Conservation (phyloP, 53 echinoderm and acorn worm species). For the Pentamera pediparva region DNA sequence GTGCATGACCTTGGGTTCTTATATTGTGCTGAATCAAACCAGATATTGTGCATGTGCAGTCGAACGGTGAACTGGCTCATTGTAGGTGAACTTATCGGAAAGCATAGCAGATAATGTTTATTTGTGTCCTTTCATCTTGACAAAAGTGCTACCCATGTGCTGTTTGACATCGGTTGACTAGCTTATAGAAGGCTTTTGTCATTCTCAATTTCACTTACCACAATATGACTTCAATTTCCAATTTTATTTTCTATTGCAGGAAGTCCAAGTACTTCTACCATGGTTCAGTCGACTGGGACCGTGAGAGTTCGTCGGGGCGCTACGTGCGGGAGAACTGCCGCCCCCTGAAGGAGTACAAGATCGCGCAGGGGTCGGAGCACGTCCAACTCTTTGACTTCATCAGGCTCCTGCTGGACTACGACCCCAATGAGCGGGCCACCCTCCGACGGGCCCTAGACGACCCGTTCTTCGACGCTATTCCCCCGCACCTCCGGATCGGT, state of each 20-base stretch:
- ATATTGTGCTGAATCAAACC: no score
- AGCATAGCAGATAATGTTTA: no score
- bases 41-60: no score
- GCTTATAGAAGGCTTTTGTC: no score
- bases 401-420: slow-evolving; percentile 70
- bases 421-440: slow-evolving; percentile 57
- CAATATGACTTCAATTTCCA: no score
- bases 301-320: slow-evolving; percentile 77
- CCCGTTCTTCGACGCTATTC: slow-evolving; percentile 64
- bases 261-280: slow-evolving; percentile 89
- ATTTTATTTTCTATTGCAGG: slow-evolving; percentile 34
- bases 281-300: slow-evolving; percentile 69
- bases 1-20: no score
- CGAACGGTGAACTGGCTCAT: no score
- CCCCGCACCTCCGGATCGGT: slow-evolving; percentile 49
- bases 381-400: slow-evolving; percentile 69
- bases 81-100: no score
- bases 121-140: no score
- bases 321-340: slow-evolving; percentile 96
- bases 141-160: no score
- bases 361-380: slow-evolving; percentile 56
- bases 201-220: no score
- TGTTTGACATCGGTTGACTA: no score
- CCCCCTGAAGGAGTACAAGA: slow-evolving; percentile 53
- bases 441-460: slow-evolving; percentile 63